Evolutionary conservation across 1,140 invertebrate species (phyloP), one percentile per base, ranked within the genome.

Genomic region (Drosophila arizonae): DNA sequence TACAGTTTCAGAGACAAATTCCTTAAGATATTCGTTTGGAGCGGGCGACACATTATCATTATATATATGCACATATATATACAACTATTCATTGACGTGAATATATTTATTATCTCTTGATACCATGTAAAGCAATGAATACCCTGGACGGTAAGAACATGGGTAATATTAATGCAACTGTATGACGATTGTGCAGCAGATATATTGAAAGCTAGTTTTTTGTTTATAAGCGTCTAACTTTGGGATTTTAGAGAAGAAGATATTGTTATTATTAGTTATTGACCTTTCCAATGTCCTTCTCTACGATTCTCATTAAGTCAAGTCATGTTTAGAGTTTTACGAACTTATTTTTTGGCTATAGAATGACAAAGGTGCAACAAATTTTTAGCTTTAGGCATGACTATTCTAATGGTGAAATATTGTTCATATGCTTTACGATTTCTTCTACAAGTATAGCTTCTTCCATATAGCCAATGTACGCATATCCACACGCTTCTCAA

Each of bases 391-490:
- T 9, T 9, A 33, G 0, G 3, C 13, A n/a, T 26, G 24, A 43
- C 21, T 10, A 55, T 9, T 36, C 9, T 17, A 45, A 24, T 10
- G n/a, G 1, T 45, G 4, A 17, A 2, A 28, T 26, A 57, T 43
- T 3, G 6, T 26, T 15, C 46, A 46, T 21, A 46, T 6, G 17
- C 17, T 4, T 21, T n/a, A 24, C 9, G 15, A 52, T 30, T 28
- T 15, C 15, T 24, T 15, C 51, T 79, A 64, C 6, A 64, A 15
- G 66, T 61, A 80, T 0, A 85, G 11, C 17, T 77, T 74, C 6
- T 75, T 65, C 77, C 81, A 84, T 24, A 84, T 30, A 6, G 39
- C 21, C 46, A 71, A 57, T 8, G 46, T 73, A 0, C 36, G 43
- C 9, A 74, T 33, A 11, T 77, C 43, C 10, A 80, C 11, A 13